A percentile compares a stretch with the other conserved stretches of the same genome.
Evolutionary conservation across 2,888 invertebrate genomes (phyloP).

Genomic region (Syrphus vitripennis): DNA sequence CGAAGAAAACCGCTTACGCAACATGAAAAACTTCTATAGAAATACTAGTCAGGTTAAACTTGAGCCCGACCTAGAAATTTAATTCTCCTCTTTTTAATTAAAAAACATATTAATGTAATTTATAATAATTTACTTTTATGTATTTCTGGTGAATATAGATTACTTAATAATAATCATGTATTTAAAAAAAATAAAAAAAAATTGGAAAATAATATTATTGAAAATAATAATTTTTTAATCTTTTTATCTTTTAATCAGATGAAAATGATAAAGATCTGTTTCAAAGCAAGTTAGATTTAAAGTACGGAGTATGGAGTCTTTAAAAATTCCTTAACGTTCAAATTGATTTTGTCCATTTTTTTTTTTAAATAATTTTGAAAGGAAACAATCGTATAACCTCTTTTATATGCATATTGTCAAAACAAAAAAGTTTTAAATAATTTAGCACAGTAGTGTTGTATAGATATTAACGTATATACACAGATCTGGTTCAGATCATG

Average conservation of each 20-base stretch:
- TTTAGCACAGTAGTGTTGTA: too few species aligned
- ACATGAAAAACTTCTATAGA: constrained; percentile 1
- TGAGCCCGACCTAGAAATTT: background rate
- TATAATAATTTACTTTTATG: constrained; percentile 27
- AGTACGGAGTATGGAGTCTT: too few species aligned
- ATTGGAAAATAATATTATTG: background rate
- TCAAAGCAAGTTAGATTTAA: too few species aligned
- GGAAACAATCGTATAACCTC: too few species aligned
- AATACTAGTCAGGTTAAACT: background rate
- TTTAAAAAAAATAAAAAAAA: background rate
- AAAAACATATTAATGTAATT: background rate
- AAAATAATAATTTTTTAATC: background rate
- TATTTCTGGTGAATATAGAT: constrained; percentile 29
- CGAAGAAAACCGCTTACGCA: background rate
- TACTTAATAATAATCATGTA: background rate
- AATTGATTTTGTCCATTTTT: too few species aligned
- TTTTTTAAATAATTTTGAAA: too few species aligned
- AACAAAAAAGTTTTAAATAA: too few species aligned
- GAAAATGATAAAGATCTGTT: too few species aligned
- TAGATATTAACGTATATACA: too few species aligned
- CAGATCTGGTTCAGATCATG: too few species aligned
- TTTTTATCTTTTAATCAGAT: background rate
- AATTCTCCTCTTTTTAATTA: background rate
- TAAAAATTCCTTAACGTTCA: too few species aligned
- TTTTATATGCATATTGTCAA: too few species aligned